These are phyloP conservation scores for Agrochola lychnidis DNA, from an alignment of 2,888 invertebrate species.

Conservation along the genomic window DNA sequence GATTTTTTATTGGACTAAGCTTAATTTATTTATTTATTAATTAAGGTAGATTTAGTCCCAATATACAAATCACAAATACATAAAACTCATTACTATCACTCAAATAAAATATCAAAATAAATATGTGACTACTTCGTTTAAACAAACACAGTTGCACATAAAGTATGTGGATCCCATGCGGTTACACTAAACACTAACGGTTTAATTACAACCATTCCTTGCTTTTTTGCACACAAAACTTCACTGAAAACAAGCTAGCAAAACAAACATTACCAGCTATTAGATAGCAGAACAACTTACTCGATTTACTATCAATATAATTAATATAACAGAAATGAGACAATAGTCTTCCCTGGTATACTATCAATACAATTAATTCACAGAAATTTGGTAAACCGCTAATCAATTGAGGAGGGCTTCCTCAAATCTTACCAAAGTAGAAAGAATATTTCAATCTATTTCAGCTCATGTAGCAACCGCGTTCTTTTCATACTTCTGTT, in stretches of 20 bases:
- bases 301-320: not conserved
- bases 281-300: not conserved
- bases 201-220: slow-evolving; percentile 13
- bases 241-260: not conserved
- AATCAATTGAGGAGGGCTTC: slow-evolving; percentile 7
- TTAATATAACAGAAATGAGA: not conserved
- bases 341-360: not conserved
- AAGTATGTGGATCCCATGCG: not conserved
- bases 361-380: not conserved
- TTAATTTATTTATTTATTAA: not conserved
- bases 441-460: slow-evolving; percentile 25
- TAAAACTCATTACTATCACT: not conserved
- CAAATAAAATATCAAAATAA: too few relatives aligned
- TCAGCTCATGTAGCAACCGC: too few relatives aligned
- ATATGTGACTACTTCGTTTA: not conserved
- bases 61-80: not conserved
- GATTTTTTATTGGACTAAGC: not conserved
- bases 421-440: not conserved
- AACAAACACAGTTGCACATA: not conserved
- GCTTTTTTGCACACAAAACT: not conserved
- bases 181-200: not conserved
- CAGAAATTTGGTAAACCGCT: not conserved
- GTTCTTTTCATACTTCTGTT: too few relatives aligned
- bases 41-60: not conserved
- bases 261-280: not conserved